Conservation (phyloP, 2,888 invertebrate species). For the Mesopsocus fuscifrons region DNA sequence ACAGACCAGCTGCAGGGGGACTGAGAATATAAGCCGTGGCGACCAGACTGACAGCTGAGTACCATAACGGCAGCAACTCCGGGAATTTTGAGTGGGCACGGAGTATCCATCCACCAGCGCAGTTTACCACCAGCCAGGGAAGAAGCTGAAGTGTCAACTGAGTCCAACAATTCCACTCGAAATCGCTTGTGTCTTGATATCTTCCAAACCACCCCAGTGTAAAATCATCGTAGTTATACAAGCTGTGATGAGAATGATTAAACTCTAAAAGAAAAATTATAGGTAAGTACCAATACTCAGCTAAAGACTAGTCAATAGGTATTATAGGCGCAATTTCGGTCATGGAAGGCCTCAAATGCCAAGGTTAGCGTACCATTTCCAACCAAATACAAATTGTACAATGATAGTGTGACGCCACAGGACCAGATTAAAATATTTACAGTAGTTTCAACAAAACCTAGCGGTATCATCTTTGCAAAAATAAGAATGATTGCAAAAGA, state of each 20-base stretch:
- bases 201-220: background rate
- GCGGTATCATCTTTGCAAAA: background rate
- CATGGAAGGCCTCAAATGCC: too few species aligned
- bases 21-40: constrained; percentile 24
- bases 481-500: background rate
- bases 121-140: background rate
- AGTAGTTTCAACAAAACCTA: background rate
- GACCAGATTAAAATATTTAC: background rate
- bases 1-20: constrained; percentile 28
- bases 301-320: too few species aligned
- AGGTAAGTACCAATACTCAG: too few species aligned
- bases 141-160: background rate
- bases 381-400: constrained; percentile 4
- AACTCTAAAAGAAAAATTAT: constrained; percentile 7
- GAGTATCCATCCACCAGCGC: background rate
- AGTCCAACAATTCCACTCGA: constrained; percentile 6
- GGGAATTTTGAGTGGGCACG: background rate
- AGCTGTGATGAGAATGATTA: background rate
- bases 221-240: constrained; percentile 8
- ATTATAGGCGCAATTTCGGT: too few species aligned
- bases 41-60: background rate
- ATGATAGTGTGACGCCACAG: background rate
- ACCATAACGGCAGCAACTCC: background rate
- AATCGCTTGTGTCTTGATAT: background rate
- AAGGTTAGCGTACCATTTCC: background rate